Percentiles rank a stretch among this genome's conserved stretches.
phyloP scores from a whole-genome alignment of 2,797 vertebrate genomes.

The Margarornis squamiger region DNA sequence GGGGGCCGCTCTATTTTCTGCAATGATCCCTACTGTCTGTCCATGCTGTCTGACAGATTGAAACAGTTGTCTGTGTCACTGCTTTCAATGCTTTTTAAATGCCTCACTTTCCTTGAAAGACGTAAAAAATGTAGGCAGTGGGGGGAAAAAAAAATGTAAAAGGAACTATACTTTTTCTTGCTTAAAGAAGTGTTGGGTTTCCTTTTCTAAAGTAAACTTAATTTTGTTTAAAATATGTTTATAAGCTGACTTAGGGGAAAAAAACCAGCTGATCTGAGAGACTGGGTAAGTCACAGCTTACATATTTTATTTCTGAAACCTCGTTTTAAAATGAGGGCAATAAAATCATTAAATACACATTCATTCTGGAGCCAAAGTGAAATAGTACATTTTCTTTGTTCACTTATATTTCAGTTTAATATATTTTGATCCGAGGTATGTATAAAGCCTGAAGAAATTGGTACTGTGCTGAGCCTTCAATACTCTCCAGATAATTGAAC shows the following conservation, averaged over 20 bases:
- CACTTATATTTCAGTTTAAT: conserved; percentile 67
- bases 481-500: conserved; percentile 83
- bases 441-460: conserved; percentile 77
- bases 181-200: conserved; percentile 12
- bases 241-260: background rate
- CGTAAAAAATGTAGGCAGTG: background rate
- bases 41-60: conserved; percentile 79
- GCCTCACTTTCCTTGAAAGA: conserved; percentile 68
- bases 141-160: background rate
- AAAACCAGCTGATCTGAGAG: background rate
- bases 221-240: conserved; percentile 55
- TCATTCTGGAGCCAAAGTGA: conserved; percentile 58
- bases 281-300: conserved; percentile 7
- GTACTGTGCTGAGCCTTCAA: conserved; percentile 73
- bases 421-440: conserved; percentile 75
- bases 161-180: background rate
- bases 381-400: conserved; percentile 68
- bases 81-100: conserved; percentile 70
- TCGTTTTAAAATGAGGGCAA: conserved; percentile 33
- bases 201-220: conserved; percentile 47
- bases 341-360: conserved; percentile 65
- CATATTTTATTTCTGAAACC: conserved; percentile 39
- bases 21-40: conserved; percentile 78
- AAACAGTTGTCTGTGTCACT: conserved; percentile 78
- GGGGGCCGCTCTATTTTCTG: conserved; percentile 73